Base-by-base conservation (phyloP, 2,113 vertebrate genomes). In the Orthonyx spaldingii region DNA sequence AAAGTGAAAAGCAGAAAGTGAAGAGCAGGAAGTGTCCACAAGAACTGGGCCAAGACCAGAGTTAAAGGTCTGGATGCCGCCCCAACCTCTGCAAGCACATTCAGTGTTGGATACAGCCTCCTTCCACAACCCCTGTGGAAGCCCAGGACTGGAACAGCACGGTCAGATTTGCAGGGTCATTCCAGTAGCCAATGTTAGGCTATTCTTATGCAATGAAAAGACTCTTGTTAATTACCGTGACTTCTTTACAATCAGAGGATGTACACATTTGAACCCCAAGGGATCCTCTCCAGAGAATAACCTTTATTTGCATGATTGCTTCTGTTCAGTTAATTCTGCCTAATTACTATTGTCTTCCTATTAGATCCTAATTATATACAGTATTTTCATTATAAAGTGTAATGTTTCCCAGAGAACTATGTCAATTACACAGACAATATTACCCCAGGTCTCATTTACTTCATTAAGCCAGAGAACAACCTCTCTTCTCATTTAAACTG, bases 261-360 rank as follows among this genome's bases (percentile, higher is more conserved):
- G 77, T 93, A 96, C 90, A 84, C 50, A 76, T 98, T 95, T 98
- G 97, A 97, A 98, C 97, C 97, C 94, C 56, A 83, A 97, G 98
- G 98, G 97, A 96, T 97, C 95, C 95, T 98, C 98, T 98, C 98
- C 92, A 90, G 98, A 97, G 98, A 96, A 98, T 97, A 98, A 98
- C 98, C 97, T 98, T 98, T 98, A 97, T 98, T 98, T 98, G 98
- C 97, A 97, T 98, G 98, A 98, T 98, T 98, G 97, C 97, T 94
- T 97, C 97, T 97, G 95, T 98, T 98, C 97, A 96, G 98, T 98
- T 98, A 98, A 98, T 98, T 98, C 97, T 98, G 68, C 95, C 97
- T 98, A 98, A 98, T 98, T 98, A 97, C 97, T 98, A 97, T 98
- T 98, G 98, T 98, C 97, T 98, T 98, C 97, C 97, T 98, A 98